Evolutionary conservation across 2,888 invertebrate species (phyloP), one percentile per base, ranked within the genome.

Genomic region (Spilarctia lutea): DNA sequence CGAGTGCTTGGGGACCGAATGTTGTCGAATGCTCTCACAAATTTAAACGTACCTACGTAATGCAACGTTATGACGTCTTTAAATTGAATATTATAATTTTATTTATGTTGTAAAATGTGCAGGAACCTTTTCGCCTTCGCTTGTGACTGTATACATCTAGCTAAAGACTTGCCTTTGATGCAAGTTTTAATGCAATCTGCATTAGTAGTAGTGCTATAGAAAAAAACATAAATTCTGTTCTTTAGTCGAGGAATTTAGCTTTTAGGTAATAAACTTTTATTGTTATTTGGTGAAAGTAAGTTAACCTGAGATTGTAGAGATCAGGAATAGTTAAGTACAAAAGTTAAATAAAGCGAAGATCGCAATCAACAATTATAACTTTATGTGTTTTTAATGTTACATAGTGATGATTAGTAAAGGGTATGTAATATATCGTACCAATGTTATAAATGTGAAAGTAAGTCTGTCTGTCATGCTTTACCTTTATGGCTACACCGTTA

Each of bases 1-100:
- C 83, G 85, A 85, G 85, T 83, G 88, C 88, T 89, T 82, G 81
- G 89, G 90, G 90, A 92, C 89, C 88, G 81, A 92, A 91, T 88
- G 90, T 87, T 88, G 88, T 85, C 88, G 89, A 88, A 91, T 91
- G 85, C 90, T 91, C 89, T 85, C 85, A 81, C 86, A 84, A 89
- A 89, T 91, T 89, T 87, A 89, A 84, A 87, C 84, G 81, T 86
- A 82, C 77, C 66, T 78, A 75, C 70, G 68, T 77, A 78, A 72
- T 75, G 75, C 73, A 85, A 80, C 30, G 63, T 79, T 85, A 85
- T 85, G 83, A 83, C 85, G 74, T 72, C 60, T 84, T 76, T 78
- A 79, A 84, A 85, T 85, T 85, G 85, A 84, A 85, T 81, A 85
- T 85, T 84, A 81, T 82, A 85, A 85, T 85, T 85, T 85, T 85